Conservation (phyloP, 2,113 vertebrate genomes). For the Actinemys pallida region DNA sequence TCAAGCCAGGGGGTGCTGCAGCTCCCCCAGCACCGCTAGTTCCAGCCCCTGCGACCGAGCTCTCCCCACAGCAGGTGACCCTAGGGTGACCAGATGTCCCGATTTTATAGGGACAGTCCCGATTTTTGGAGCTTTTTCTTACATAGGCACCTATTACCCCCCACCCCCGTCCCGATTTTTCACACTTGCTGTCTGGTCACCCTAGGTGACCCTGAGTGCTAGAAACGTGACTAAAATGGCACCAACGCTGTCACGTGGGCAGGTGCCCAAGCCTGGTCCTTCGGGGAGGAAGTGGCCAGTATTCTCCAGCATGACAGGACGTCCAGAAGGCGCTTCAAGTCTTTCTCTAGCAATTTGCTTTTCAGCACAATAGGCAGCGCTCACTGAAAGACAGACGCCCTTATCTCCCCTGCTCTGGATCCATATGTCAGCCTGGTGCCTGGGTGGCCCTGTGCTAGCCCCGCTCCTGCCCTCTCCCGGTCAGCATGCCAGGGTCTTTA, state of each 20-base stretch:
- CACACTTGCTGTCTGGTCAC: too few species aligned
- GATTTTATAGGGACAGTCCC: too few species aligned
- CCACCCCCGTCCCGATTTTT: too few species aligned
- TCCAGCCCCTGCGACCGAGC: neutral
- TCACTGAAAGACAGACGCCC: neutral
- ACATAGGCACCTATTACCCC: too few species aligned
- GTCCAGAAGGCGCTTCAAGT: neutral
- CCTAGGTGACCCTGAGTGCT: neutral
- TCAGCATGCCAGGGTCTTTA: neutral
- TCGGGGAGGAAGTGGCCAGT: neutral
- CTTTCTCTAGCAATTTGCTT: neutral
- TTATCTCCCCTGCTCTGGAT: neutral
- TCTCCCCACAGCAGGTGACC: neutral
- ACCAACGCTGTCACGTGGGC: neutral
- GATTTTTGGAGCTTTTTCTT: too few species aligned
- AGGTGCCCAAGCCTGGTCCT: neutral
- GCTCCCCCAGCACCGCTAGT: too few species aligned
- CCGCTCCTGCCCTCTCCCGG: neutral
- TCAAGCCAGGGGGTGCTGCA: too few species aligned
- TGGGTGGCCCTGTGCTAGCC: neutral
- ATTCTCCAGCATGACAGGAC: neutral
- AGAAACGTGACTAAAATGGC: neutral
- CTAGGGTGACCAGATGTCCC: too few species aligned
- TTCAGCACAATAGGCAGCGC: neutral
- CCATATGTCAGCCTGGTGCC: neutral